phyloP scores from a whole-genome alignment of 2,888 invertebrate species.

The Strigamia transsilvanica region DNA sequence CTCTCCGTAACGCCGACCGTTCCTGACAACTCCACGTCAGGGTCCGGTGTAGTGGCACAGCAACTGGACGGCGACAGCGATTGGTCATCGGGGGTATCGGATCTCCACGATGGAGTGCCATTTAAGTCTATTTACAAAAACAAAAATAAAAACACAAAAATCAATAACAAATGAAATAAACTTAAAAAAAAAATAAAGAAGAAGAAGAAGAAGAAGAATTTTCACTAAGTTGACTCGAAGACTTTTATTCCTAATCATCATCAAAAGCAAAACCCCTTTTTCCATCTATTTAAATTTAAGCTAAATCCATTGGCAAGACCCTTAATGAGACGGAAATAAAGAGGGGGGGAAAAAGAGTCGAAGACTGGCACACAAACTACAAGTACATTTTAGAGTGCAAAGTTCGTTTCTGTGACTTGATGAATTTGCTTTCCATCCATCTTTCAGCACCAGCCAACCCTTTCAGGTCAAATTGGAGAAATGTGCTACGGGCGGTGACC shows the following conservation, averaged over 20 bases:
- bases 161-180: background rate
- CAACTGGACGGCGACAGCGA: slow-evolving; percentile 67
- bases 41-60: slow-evolving; percentile 71
- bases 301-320: slow-evolving; percentile 6
- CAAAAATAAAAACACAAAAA: slow-evolving; percentile 3
- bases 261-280: slow-evolving; percentile 7
- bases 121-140: slow-evolving; percentile 65
- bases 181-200: background rate
- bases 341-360: background rate
- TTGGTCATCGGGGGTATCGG: slow-evolving; percentile 66
- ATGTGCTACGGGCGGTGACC: slow-evolving; percentile 36
- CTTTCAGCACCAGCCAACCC: slow-evolving; percentile 35
- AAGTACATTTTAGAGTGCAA: slow-evolving; percentile 43
- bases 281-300: slow-evolving; percentile 38
- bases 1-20: slow-evolving; percentile 75
- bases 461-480: slow-evolving; percentile 39
- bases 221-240: too few species aligned
- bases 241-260: background rate
- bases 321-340: slow-evolving; percentile 21
- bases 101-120: slow-evolving; percentile 75
- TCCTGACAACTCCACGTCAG: slow-evolving; percentile 72
- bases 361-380: background rate
- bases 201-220: background rate
- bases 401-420: slow-evolving; percentile 19
- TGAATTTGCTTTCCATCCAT: slow-evolving; percentile 42